Percentiles rank a stretch among this genome's conserved stretches.
These are phyloP conservation scores for Megaceryle maxima DNA, from an alignment of 2,113 vertebrate genomes.

Conservation along the genomic window DNA sequence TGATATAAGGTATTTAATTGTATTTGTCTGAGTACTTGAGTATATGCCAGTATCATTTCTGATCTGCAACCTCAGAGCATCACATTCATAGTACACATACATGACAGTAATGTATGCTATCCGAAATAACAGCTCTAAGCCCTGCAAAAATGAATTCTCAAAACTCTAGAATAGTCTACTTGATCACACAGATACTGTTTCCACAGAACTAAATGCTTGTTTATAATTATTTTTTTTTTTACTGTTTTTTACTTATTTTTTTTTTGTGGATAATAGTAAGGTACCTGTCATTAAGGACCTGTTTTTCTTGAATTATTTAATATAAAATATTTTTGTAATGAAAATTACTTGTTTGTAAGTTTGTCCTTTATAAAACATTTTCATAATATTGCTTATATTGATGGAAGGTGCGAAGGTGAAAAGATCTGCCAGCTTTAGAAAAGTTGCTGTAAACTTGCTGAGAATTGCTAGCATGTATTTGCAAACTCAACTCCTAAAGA, in stretches of 20 bases:
- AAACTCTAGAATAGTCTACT: slow-evolving; percentile 48
- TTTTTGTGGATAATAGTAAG: neutral
- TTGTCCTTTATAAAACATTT: neutral
- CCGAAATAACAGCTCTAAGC: slow-evolving; percentile 31
- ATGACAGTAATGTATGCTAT: neutral
- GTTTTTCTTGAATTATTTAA: slow-evolving; percentile 44
- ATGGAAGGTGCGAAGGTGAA: neutral
- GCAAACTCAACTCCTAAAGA: neutral
- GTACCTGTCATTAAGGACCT: slow-evolving; percentile 33
- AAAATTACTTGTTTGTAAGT: neutral
- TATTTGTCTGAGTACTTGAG: slow-evolving; percentile 23
- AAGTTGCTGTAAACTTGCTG: slow-evolving; percentile 7
- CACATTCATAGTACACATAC: neutral
- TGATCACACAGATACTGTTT: slow-evolving; percentile 26
- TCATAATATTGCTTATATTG: neutral
- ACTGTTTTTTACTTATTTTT: slow-evolving; percentile 1
- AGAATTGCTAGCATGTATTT: slow-evolving; percentile 22
- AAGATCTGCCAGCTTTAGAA: neutral
- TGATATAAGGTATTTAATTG: slow-evolving; percentile 30
- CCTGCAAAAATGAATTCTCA: slow-evolving; percentile 52
- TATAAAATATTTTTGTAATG: slow-evolving; percentile 31
- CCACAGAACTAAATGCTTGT: slow-evolving; percentile 3
- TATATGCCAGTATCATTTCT: slow-evolving; percentile 16
- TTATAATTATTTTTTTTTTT: neutral
- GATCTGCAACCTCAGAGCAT: neutral